phyloP scores from a whole-genome alignment of 2,888 invertebrate species.

The Noctua janthe region DNA sequence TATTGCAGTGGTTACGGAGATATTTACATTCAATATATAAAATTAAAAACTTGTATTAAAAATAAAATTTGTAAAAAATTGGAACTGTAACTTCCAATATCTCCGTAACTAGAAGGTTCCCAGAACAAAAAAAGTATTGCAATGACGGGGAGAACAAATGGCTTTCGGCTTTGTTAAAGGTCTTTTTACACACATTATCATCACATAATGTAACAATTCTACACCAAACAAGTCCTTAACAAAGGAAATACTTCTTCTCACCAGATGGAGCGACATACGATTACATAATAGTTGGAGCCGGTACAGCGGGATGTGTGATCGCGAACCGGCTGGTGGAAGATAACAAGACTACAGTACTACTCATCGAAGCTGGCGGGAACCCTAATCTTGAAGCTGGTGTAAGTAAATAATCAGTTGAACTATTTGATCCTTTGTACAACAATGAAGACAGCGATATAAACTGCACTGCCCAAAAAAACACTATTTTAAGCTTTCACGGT shows the following conservation, averaged over 20 bases:
- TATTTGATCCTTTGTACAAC: background rate
- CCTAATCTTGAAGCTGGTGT: constrained; percentile 64
- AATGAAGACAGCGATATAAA: background rate
- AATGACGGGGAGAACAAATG: no score
- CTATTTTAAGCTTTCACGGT: no score
- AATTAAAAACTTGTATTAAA: no score
- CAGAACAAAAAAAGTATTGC: no score
- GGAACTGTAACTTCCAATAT: no score
- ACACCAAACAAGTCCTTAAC: background rate
- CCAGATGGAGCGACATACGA: constrained; percentile 81
- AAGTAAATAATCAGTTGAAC: constrained; percentile 10
- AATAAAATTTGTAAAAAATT: no score
- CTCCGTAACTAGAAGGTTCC: no score
- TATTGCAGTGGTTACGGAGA: no score
- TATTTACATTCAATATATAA: no score
- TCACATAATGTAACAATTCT: background rate
- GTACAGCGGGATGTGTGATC: constrained; percentile 84
- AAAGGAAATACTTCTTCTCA: background rate
- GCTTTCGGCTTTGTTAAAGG: no score
- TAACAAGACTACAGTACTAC: constrained; percentile 79
- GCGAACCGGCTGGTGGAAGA: constrained; percentile 69
- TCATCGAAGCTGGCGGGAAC: constrained; percentile 94
- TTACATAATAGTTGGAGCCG: constrained; percentile 93
- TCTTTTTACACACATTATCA: background rate
- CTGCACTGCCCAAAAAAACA: no score